Evolutionary conservation across 2,888 invertebrate species (phyloP), one percentile per base, ranked within the genome.

Genomic region (Alentia gelatinosa): DNA sequence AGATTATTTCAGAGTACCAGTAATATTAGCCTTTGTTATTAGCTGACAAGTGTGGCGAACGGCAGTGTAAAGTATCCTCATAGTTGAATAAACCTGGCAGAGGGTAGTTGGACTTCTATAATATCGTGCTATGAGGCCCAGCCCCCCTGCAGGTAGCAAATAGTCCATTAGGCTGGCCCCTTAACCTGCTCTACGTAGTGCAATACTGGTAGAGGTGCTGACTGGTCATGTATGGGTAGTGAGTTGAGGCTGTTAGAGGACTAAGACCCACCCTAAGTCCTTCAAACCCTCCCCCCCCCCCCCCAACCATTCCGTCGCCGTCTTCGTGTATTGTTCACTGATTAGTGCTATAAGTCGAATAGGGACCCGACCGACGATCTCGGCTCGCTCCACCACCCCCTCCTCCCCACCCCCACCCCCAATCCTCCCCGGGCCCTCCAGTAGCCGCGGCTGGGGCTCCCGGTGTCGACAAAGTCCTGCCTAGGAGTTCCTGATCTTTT

Each of bases 141-240:
- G n/a, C 56, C 56, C 5, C 56, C 56, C n/a, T n/a, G n/a, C 56
- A 9, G 19, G 56, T 56, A 56, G 56, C 56, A 56, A 56, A 56
- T 56, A 56, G 56, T 56, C 56, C 56, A 56, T 56, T 56, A 56
- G n/a, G 56, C n/a, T n/a, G 56, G 56, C 56, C 56, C n/a, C 56
- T 56, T 56, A 19, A 56, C 56, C 56, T 56, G 56, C 56, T 56
- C 5, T n/a, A 12, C 19, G 56, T n/a, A n/a, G 56, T n/a, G 19
- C 56, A n/a, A n/a, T n/a, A 19, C 56, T 9, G 56, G 56, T 1
- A n/a, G 56, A 9, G 56, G 56, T 4, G 12, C 23, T 4, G 56
- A n/a, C 23, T 4, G 12, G 56, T 19, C 9, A 19, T 19, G 7
- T 47, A 19, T 47, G 47, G 12, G 23, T n/a, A n/a, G 56, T 56